phyloP scores from a whole-genome alignment of 2,113 vertebrate genomes.

The Lasiurus borealis region DNA sequence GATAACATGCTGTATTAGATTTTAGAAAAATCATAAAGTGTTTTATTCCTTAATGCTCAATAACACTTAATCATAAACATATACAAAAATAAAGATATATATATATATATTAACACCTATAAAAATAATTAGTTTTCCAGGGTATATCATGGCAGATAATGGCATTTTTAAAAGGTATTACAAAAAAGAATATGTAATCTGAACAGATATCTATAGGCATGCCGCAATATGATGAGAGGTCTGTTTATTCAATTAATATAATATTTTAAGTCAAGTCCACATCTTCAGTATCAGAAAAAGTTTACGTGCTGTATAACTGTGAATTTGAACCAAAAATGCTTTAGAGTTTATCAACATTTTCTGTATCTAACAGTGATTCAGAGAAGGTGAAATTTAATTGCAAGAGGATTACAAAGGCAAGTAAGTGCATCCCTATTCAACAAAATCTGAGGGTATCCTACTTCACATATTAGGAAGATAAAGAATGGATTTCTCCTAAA shows the following conservation, averaged over 20 bases:
- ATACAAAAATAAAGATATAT: slow-evolving; percentile 59
- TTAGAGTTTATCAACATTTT: neutral
- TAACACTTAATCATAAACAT: slow-evolving; percentile 61
- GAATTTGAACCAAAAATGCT: neutral
- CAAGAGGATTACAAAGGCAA: neutral
- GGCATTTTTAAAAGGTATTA: neutral
- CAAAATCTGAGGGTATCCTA: neutral
- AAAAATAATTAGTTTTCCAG: slow-evolving; percentile 65
- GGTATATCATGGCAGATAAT: neutral
- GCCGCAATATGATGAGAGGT: neutral
- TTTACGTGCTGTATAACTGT: neutral
- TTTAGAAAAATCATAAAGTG: slow-evolving; percentile 47
- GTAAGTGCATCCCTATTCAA: neutral
- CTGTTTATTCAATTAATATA: slow-evolving; percentile 8
- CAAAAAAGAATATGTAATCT: neutral
- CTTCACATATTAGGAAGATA: neutral
- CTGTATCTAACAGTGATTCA: neutral
- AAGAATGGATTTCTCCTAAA: neutral
- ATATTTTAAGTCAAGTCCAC: neutral
- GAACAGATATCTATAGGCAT: neutral
- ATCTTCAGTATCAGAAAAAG: slow-evolving; percentile 15
- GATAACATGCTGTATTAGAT: slow-evolving; percentile 73
- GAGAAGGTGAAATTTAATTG: neutral
- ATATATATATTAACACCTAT: slow-evolving; percentile 57
- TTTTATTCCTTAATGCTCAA: slow-evolving; percentile 63